A percentile compares a stretch with the other conserved stretches of the same genome.
Evolutionary conservation across 2,888 invertebrate genomes (phyloP).

Genomic region (Cephus rjabovi): DNA sequence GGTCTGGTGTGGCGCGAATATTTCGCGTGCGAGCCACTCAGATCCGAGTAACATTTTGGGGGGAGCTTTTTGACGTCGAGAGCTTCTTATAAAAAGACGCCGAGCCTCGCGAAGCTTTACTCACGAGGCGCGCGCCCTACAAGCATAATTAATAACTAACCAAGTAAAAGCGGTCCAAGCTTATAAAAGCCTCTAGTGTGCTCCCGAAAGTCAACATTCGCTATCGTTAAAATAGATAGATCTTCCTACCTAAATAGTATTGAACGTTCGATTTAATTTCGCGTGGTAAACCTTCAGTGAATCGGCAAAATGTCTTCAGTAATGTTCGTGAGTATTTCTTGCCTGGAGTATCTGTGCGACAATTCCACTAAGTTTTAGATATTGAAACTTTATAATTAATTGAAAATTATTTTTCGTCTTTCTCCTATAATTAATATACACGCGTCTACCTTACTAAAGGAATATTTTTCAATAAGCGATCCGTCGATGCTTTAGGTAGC

Average conservation of each 20-base stretch:
- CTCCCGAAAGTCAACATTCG: background rate
- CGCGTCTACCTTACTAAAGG: background rate
- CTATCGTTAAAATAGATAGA: background rate
- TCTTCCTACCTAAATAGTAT: background rate
- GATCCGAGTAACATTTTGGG: conserved; percentile 30
- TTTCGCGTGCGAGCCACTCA: conserved; percentile 37
- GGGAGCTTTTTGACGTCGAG: conserved; percentile 47
- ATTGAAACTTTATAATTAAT: background rate
- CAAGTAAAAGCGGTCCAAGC: background rate
- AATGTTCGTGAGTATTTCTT: conserved; percentile 52
- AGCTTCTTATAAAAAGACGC: conserved; percentile 59
- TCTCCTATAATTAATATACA: background rate
- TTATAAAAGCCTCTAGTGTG: background rate
- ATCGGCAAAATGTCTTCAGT: conserved; percentile 50
- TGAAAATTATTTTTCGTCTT: background rate
- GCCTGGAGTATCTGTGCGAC: background rate
- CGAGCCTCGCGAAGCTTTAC: conserved; percentile 48
- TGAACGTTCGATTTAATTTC: background rate
- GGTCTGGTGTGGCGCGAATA: conserved; percentile 37
- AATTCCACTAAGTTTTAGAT: background rate
- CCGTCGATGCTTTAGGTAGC: too few species aligned
- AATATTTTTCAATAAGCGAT: background rate
- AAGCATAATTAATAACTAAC: conserved; percentile 1
- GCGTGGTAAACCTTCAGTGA: conserved; percentile 14
- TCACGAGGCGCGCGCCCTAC: conserved; percentile 46